phyloP scores from a whole-genome alignment of 2,797 vertebrate species.

The Lepus oiostolus region DNA sequence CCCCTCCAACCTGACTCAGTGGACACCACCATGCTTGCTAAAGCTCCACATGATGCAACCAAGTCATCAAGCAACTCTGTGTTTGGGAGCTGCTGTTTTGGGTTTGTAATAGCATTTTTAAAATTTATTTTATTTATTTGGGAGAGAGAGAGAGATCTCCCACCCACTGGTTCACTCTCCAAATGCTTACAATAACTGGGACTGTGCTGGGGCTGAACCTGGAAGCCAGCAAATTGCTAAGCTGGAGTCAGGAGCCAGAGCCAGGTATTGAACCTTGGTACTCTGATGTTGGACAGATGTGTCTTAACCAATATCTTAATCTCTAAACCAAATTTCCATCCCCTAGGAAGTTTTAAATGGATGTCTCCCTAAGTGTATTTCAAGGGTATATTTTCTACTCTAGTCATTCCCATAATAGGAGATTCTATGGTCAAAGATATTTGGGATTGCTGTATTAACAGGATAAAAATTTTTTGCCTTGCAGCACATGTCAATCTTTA shows the following conservation, averaged over 20 bases:
- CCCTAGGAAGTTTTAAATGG: neutral
- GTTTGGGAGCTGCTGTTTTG: neutral
- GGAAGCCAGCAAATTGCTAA: no score
- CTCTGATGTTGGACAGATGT: no score
- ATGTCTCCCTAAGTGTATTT: neutral
- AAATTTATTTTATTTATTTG: neutral
- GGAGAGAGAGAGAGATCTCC: no score
- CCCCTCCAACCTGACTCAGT: neutral
- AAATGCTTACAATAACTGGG: no score
- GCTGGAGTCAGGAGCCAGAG: no score
- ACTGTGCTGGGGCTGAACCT: no score
- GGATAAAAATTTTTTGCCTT: neutral
- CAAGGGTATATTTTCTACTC: neutral
- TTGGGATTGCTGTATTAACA: neutral
- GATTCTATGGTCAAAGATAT: neutral
- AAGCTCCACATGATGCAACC: neutral
- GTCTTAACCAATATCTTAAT: no score
- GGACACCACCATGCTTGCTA: neutral
- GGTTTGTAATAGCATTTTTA: neutral
- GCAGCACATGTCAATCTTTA: neutral
- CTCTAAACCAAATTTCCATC: no score
- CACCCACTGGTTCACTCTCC: no score
- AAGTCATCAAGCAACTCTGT: neutral
- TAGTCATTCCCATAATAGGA: neutral
- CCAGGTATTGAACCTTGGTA: no score